These are phyloP conservation scores for Zoroaster sp. DNA, from an alignment of 53 echinoderm and acorn worm genomes.

Conservation along the genomic window DNA sequence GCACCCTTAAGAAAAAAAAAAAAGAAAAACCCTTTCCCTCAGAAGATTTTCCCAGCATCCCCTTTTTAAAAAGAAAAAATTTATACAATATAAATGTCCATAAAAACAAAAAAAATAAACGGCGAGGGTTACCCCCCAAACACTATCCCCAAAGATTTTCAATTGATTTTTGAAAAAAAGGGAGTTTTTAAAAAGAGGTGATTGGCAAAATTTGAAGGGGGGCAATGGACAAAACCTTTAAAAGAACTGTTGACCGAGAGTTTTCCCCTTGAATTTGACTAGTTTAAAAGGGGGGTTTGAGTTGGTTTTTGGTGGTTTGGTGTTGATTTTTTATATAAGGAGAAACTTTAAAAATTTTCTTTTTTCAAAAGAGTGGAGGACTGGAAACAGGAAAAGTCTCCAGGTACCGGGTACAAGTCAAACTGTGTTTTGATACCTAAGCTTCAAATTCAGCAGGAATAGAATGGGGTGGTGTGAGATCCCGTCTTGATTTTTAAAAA, in stretches of 20 bases:
- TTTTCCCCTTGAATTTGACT: no score
- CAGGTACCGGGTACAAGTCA: neutral
- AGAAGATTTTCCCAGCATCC: neutral
- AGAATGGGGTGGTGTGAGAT: neutral
- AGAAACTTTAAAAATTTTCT: conserved; percentile 14
- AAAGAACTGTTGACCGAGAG: no score
- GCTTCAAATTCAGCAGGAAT: conserved; percentile 30
- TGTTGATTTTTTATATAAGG: conserved; percentile 1
- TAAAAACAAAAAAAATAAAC: no score
- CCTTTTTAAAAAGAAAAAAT: no score
- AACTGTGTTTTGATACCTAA: neutral
- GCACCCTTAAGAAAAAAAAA: no score
- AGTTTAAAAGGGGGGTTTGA: no score
- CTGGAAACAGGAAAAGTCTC: neutral
- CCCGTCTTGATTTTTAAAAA: neutral
- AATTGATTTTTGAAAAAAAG: neutral
- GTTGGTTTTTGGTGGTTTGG: conserved; percentile 2
- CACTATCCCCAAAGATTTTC: neutral
- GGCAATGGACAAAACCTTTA: neutral
- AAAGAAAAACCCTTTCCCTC: neutral
- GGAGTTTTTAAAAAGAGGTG: neutral
- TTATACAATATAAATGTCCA: no score
- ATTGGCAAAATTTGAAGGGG: neutral
- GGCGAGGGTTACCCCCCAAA: no score
- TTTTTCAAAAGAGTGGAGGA: conserved; percentile 16